Conservation (phyloP, 2,113 vertebrate species). For the Romanogobio albipinnatus region DNA sequence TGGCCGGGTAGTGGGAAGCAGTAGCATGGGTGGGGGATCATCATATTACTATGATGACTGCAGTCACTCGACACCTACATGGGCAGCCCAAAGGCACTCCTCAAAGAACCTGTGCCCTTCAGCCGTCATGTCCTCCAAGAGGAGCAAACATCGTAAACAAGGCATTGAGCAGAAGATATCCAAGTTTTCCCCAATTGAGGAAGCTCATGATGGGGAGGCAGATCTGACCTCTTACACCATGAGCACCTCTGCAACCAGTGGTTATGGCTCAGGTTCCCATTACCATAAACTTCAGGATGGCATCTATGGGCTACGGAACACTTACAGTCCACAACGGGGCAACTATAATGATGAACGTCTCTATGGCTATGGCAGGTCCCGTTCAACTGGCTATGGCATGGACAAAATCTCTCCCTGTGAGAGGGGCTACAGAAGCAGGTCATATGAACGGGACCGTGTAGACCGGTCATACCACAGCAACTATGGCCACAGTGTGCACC, state of each 20-base stretch:
- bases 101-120: slow-evolving; percentile 88
- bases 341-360: slow-evolving; percentile 87
- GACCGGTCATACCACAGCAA: slow-evolving; percentile 82
- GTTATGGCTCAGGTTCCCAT: slow-evolving; percentile 78
- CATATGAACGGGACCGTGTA: slow-evolving; percentile 85
- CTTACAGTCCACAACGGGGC: slow-evolving; percentile 82
- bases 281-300: slow-evolving; percentile 89
- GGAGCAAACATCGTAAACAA: slow-evolving; percentile 97
- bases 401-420: slow-evolving; percentile 87
- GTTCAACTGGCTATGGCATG: slow-evolving; percentile 85
- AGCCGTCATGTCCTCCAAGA: slow-evolving; percentile 89
- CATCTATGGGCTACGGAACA: slow-evolving; percentile 90
- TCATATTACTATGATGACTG: slow-evolving; percentile 87
- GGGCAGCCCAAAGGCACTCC: slow-evolving; percentile 81
- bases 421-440: slow-evolving; percentile 85
- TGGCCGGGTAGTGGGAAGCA: slow-evolving; percentile 78
- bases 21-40: slow-evolving; percentile 83
- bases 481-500: slow-evolving; percentile 79
- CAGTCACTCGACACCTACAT: slow-evolving; percentile 76
- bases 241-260: slow-evolving; percentile 67
- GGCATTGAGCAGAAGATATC: slow-evolving; percentile 97
- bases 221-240: slow-evolving; percentile 89
- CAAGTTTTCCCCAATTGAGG: slow-evolving; percentile 98
- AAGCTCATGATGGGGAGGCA: slow-evolving; percentile 95
- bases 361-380: slow-evolving; percentile 84